phyloP scores from a whole-genome alignment of 2,797 vertebrate genomes.

The Enteromius thamalakanensis region DNA sequence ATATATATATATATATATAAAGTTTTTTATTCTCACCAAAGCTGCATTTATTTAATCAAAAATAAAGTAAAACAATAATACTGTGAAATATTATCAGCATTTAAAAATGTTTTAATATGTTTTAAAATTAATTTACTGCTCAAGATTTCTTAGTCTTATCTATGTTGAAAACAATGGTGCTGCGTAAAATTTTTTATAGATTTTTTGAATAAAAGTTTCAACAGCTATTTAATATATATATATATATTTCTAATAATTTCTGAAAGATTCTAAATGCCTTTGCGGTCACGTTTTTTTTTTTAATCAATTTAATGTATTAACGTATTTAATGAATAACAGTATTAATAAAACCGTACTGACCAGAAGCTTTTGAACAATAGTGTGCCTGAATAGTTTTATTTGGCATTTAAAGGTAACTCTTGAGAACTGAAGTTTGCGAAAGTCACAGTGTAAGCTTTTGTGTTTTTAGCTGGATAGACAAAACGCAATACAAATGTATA shows the following conservation, averaged over 20 bases:
- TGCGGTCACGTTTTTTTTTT: neutral
- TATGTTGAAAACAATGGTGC: neutral
- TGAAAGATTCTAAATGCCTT: too few species aligned
- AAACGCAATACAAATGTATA: constrained; percentile 32
- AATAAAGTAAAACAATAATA: neutral
- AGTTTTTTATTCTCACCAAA: neutral
- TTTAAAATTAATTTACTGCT: neutral
- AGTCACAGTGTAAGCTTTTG: neutral
- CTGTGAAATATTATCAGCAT: neutral
- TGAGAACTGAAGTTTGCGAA: neutral
- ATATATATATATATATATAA: too few species aligned
- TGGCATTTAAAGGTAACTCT: neutral
- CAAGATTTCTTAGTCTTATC: neutral
- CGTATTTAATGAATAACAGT: neutral
- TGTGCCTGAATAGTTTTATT: neutral
- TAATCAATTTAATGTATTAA: neutral
- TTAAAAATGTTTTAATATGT: neutral
- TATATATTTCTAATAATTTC: too few species aligned
- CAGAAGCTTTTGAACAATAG: neutral
- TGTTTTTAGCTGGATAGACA: neutral
- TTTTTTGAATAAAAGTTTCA: neutral
- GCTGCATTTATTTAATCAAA: neutral
- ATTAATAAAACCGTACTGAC: neutral
- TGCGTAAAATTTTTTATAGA: too few species aligned
- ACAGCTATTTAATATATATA: neutral